phyloP scores from a whole-genome alignment of 1,140 invertebrate species.

The Wasmannia auropunctata region DNA sequence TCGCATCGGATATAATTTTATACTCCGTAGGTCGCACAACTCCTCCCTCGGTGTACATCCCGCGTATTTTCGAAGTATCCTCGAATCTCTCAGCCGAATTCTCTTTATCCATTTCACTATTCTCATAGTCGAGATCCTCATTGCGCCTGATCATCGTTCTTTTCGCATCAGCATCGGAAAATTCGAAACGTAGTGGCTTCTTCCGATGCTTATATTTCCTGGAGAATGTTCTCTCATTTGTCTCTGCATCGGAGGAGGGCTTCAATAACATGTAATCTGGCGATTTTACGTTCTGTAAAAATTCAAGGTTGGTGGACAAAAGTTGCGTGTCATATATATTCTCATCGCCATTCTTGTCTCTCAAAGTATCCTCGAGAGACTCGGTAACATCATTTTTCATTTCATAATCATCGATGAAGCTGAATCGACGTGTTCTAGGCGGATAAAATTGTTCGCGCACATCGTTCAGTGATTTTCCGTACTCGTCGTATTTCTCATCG shows the following conservation, averaged over 20 bases:
- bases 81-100: conserved; percentile 65
- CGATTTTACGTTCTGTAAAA: conserved; percentile 61
- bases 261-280: conserved; percentile 29
- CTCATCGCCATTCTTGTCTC: conserved; percentile 17
- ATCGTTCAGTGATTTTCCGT: conserved; percentile 26
- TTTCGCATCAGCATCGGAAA: conserved; percentile 22
- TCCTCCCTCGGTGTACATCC: conserved; percentile 89
- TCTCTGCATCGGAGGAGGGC: neutral
- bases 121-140: conserved; percentile 57
- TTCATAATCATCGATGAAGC: conserved; percentile 22
- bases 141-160: conserved; percentile 83
- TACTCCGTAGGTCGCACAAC: conserved; percentile 82
- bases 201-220: conserved; percentile 74
- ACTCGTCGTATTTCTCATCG: conserved; percentile 28
- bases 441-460: conserved; percentile 34
- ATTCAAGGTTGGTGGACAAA: conserved; percentile 59
- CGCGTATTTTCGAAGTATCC: conserved; percentile 60
- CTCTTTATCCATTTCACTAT: conserved; percentile 80
- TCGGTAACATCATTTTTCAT: conserved; percentile 23
- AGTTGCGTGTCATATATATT: neutral
- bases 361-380: conserved; percentile 20
- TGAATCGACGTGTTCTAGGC: conserved; percentile 58
- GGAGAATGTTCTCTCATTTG: conserved; percentile 62
- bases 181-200: conserved; percentile 8
- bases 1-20: neutral